Evolutionary conservation across 2,113 vertebrate genomes (phyloP).

Genomic region (Apistogramma diplotaenia): DNA sequence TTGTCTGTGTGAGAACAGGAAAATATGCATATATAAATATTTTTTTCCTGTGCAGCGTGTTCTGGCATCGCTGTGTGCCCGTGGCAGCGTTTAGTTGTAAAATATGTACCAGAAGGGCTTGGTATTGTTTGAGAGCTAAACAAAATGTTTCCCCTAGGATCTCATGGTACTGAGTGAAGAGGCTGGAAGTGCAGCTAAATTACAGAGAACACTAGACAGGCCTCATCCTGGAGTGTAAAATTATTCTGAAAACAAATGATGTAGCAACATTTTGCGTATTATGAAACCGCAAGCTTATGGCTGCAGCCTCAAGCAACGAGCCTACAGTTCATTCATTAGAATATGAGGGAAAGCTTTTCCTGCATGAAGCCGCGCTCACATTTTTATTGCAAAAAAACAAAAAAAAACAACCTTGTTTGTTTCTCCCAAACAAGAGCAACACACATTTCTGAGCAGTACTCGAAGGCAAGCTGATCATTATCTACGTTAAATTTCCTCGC

Average conservation of each 20-base stretch:
- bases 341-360: constrained; percentile 14
- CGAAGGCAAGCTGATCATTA: neutral
- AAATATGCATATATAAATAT: constrained; percentile 24
- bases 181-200: constrained; percentile 54
- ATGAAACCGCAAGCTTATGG: constrained; percentile 38
- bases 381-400: neutral
- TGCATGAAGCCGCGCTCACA: neutral
- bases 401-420: neutral
- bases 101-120: constrained; percentile 58
- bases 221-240: constrained; percentile 52
- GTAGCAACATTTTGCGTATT: constrained; percentile 55
- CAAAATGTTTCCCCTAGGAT: constrained; percentile 61
- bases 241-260: constrained; percentile 65
- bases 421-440: constrained; percentile 1
- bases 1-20: constrained; percentile 26
- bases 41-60: constrained; percentile 50
- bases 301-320: neutral
- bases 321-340: constrained; percentile 30
- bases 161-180: constrained; percentile 42
- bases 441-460: neutral
- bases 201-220: constrained; percentile 47
- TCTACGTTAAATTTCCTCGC: neutral
- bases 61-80: constrained; percentile 63
- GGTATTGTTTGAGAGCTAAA: constrained; percentile 59
- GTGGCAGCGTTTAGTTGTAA: constrained; percentile 64